Evolutionary conservation across 2,888 invertebrate genomes (phyloP).

Genomic region (Cryptophagus acutangulus): DNA sequence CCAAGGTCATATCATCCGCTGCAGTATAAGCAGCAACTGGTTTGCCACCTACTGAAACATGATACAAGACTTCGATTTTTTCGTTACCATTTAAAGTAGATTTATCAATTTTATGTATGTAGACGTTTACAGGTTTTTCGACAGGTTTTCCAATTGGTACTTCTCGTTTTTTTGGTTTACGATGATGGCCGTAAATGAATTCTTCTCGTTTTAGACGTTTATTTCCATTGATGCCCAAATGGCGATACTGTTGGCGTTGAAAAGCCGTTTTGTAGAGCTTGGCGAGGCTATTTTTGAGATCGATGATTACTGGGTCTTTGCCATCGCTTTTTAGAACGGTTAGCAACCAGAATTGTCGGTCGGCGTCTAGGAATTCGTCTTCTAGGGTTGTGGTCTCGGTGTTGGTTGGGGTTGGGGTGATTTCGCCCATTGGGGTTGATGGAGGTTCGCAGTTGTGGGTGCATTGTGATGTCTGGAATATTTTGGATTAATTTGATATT

Average conservation of each 20-base stretch:
- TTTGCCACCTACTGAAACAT: conserved; percentile 72
- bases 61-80: conserved; percentile 66
- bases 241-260: conserved; percentile 74
- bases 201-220: too few species aligned
- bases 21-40: conserved; percentile 78
- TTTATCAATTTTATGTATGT: conserved; percentile 64
- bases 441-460: conserved; percentile 51
- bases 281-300: conserved; percentile 69
- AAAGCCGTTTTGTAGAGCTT: conserved; percentile 77
- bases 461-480: conserved; percentile 46
- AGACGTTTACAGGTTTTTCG: conserved; percentile 56
- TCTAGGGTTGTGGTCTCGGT: conserved; percentile 9
- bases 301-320: conserved; percentile 49
- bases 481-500: conserved; percentile 24
- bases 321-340: conserved; percentile 64
- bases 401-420: conserved; percentile 49
- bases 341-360: conserved; percentile 74
- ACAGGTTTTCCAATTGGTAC: conserved; percentile 37
- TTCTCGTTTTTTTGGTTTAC: too few species aligned
- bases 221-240: conserved; percentile 65
- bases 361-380: conserved; percentile 47
- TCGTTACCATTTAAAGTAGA: conserved; percentile 44
- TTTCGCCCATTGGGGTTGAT: conserved; percentile 46
- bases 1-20: conserved; percentile 76
- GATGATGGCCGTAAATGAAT: too few species aligned